Evolutionary conservation across 2,888 invertebrate species (phyloP).

Genomic region (Drosophila kuntzei): DNA sequence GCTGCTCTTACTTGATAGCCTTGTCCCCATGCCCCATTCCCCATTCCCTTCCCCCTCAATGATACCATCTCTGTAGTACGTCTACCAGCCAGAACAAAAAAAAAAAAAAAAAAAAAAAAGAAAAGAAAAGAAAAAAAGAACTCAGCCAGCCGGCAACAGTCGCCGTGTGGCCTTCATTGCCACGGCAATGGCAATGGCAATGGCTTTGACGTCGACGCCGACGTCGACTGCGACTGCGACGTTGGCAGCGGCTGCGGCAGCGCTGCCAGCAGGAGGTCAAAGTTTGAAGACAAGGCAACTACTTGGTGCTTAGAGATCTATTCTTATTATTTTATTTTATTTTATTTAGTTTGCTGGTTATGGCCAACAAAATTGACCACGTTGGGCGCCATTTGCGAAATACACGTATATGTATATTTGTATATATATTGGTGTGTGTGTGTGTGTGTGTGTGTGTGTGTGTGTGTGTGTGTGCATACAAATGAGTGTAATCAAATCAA

Average conservation of each 20-base stretch:
- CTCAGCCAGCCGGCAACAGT: slow-evolving; percentile 73
- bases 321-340: slow-evolving; percentile 53
- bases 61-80: background rate
- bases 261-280: slow-evolving; percentile 41
- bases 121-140: slow-evolving; percentile 32
- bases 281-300: slow-evolving; percentile 34
- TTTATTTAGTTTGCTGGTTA: slow-evolving; percentile 55
- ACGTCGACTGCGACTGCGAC: no score
- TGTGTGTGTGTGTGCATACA: slow-evolving; percentile 52
- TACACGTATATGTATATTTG: background rate
- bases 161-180: slow-evolving; percentile 75
- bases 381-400: slow-evolving; percentile 7
- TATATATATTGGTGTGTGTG: no score
- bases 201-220: slow-evolving; percentile 17
- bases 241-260: background rate
- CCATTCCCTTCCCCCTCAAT: background rate
- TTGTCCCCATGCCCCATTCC: background rate
- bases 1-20: background rate
- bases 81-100: slow-evolving; percentile 7
- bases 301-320: slow-evolving; percentile 27
- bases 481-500: slow-evolving; percentile 79
- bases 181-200: slow-evolving; percentile 26
- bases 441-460: no score
- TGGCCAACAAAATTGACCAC: slow-evolving; percentile 52
- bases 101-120: slow-evolving; percentile 2